These are phyloP conservation scores for Pocillopora damicornis DNA, from an alignment of 64 coral and sea anemone species.

Conservation along the genomic window DNA sequence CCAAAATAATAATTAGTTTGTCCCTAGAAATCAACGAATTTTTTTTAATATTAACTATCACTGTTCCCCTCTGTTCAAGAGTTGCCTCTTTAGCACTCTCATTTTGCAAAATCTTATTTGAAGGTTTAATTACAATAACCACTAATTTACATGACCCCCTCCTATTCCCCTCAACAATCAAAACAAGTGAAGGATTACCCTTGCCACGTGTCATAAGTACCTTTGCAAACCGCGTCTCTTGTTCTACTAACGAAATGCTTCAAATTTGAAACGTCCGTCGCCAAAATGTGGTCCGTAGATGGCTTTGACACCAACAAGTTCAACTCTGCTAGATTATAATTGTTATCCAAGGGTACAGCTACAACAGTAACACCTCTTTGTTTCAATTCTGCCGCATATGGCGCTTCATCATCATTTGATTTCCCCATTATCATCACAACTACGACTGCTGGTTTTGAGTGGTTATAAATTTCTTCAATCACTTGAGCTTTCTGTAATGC, in stretches of 20 bases:
- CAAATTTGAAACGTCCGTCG: not conserved
- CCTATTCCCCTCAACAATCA: too few species aligned
- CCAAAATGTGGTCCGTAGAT: not conserved
- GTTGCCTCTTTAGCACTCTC: too few species aligned
- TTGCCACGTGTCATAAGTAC: not conserved
- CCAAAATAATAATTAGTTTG: too few species aligned
- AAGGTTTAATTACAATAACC: too few species aligned
- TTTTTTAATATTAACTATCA: too few species aligned
- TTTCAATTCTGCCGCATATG: not conserved
- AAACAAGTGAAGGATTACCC: too few species aligned
- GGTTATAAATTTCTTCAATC: not conserved
- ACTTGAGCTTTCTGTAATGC: not conserved
- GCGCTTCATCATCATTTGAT: not conserved
- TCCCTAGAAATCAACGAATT: too few species aligned
- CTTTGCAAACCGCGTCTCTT: constrained; percentile 8
- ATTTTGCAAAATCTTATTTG: too few species aligned
- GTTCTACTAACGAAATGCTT: not conserved
- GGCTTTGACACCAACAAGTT: not conserved
- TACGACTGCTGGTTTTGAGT: not conserved
- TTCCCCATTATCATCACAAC: constrained; percentile 4
- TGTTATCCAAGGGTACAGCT: not conserved
- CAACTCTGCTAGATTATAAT: not conserved
- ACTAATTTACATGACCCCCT: too few species aligned
- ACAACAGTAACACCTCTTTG: not conserved
- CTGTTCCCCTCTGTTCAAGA: too few species aligned